Evolutionary conservation across 2,797 vertebrate species (phyloP).

Genomic region (Hoplostethus mediterraneus): DNA sequence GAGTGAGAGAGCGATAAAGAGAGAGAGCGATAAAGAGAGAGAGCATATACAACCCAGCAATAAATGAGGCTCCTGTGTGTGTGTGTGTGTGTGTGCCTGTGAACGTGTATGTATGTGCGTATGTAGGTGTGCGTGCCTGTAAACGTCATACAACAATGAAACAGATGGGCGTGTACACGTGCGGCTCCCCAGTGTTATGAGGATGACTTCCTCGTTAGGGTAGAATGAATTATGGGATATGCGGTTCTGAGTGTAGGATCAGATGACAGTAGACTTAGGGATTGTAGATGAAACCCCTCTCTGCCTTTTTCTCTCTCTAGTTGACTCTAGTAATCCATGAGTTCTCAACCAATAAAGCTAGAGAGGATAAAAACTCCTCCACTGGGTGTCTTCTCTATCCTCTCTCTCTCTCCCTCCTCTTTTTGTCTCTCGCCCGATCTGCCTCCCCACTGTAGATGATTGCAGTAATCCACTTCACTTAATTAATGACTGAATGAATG

Average conservation of each 20-base stretch:
- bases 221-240: conserved; percentile 1
- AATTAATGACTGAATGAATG: background rate
- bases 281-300: no score
- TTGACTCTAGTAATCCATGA: no score
- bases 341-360: no score
- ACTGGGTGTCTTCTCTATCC: no score
- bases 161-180: background rate
- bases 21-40: no score
- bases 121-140: conserved; percentile 16
- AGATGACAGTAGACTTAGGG: no score
- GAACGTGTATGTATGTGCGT: conserved; percentile 17
- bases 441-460: background rate
- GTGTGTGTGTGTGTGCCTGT: conserved; percentile 18
- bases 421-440: background rate
- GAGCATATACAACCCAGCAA: no score
- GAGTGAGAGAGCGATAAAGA: background rate
- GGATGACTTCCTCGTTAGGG: background rate
- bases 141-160: no score
- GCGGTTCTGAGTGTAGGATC: background rate
- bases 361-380: no score
- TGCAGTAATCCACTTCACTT: background rate
- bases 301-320: no score
- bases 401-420: background rate
- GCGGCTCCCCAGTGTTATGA: background rate
- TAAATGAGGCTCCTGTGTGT: conserved; percentile 10